A percentile compares a stretch with the other conserved stretches of the same genome.
phyloP scores from a whole-genome alignment of 2,113 vertebrate genomes.

The Antigone vipio region DNA sequence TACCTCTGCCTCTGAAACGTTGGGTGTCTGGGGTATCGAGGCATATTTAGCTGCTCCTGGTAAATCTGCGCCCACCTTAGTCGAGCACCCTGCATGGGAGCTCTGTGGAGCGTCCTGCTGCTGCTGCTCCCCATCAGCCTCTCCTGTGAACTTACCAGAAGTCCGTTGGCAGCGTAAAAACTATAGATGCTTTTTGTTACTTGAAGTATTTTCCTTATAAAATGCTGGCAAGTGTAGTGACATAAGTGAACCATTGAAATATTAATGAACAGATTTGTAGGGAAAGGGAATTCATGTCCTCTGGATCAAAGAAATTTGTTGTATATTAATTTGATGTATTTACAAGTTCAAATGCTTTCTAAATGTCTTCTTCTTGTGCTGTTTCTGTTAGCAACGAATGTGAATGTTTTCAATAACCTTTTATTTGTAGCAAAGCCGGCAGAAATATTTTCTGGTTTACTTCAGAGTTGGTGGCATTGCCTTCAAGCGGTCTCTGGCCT shows the following conservation, averaged over 20 bases:
- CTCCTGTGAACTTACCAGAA: background rate
- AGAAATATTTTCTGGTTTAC: background rate
- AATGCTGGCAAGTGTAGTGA: background rate
- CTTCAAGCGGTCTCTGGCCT: background rate
- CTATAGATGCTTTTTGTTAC: background rate
- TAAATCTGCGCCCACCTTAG: background rate
- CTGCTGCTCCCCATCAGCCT: background rate
- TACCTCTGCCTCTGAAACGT: accelerated
- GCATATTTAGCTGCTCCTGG: accelerated
- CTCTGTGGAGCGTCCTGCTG: background rate
- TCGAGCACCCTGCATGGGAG: background rate
- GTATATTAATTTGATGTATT: constrained; percentile 43
- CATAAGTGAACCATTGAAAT: background rate
- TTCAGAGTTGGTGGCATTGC: constrained; percentile 20
- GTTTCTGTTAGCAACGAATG: background rate
- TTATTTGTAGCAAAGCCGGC: constrained; percentile 33
- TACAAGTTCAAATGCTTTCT: background rate
- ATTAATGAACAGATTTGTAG: background rate
- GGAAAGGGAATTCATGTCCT: background rate
- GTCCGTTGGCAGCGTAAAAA: background rate
- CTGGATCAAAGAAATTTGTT: constrained; percentile 28
- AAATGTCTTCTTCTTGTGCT: background rate
- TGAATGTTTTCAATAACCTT: constrained; percentile 40
- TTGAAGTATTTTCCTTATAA: background rate
- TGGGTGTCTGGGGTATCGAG: accelerated